Percentiles rank a stretch among this genome's conserved stretches.
Conservation (phyloP, 1,140 invertebrate genomes). For the Bradysia coprophila region DNA sequence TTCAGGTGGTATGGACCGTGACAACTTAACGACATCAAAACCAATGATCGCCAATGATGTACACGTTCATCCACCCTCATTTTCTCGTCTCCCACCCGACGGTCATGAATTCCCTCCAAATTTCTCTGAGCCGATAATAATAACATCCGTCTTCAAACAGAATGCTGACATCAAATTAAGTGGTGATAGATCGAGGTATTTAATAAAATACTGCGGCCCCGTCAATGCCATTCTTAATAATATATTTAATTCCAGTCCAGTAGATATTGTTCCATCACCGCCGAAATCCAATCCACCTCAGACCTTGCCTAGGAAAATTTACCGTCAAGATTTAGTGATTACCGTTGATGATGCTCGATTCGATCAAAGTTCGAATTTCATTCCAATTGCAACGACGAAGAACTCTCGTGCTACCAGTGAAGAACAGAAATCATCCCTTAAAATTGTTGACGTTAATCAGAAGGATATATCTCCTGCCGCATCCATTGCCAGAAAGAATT, state of each 20-base stretch:
- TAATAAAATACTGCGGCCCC: not conserved
- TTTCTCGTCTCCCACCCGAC: slow-evolving; percentile 63
- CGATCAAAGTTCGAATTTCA: not conserved
- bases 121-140: slow-evolving; percentile 37
- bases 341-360: slow-evolving; percentile 16
- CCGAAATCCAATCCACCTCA: slow-evolving; percentile 19
- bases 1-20: not conserved
- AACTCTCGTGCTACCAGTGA: not conserved
- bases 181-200: not conserved
- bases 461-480: too few relatives aligned
- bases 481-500: too few relatives aligned
- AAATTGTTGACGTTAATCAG: not conserved
- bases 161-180: not conserved
- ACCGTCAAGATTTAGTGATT: slow-evolving; percentile 19
- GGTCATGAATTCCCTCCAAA: slow-evolving; percentile 71
- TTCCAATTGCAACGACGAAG: not conserved
- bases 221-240: not conserved
- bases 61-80: slow-evolving; percentile 23
- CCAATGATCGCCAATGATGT: slow-evolving; percentile 17
- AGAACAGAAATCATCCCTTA: not conserved
- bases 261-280: slow-evolving; percentile 11
- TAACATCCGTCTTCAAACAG: slow-evolving; percentile 8
- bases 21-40: slow-evolving; percentile 6
- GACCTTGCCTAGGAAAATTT: slow-evolving; percentile 17
- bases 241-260: not conserved